A percentile compares a stretch with the other conserved stretches of the same genome.
phyloP scores from a whole-genome alignment of 2,113 vertebrate species.

The Cavia aperea region DNA sequence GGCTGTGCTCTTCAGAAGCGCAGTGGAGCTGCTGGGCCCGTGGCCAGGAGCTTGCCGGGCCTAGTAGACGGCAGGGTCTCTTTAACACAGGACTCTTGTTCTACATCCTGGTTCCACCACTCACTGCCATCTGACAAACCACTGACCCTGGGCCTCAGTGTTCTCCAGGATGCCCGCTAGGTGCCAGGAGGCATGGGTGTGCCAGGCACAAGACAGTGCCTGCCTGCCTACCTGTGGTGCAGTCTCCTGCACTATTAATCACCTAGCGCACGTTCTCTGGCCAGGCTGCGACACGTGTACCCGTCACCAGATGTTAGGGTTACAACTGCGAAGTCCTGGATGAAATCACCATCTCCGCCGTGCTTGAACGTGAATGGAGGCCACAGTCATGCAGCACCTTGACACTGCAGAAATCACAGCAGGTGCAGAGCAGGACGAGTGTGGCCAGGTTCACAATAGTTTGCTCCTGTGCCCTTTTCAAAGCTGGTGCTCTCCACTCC shows the following conservation, averaged over 20 bases:
- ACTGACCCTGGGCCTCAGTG: neutral
- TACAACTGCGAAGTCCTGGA: neutral
- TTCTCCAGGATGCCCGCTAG: neutral
- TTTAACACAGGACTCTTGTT: no score
- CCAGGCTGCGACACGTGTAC: neutral
- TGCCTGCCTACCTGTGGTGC: neutral
- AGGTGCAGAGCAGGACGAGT: neutral
- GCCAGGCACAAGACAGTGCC: neutral
- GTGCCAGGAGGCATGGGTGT: neutral
- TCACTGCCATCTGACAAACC: neutral
- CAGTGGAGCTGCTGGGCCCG: neutral
- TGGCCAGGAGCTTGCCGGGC: neutral
- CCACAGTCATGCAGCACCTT: neutral
- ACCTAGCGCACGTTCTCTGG: no score
- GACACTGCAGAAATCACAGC: neutral
- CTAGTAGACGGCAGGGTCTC: neutral
- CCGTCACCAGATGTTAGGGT: neutral
- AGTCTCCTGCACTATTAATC: neutral
- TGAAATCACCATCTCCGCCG: neutral
- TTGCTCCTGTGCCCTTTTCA: neutral
- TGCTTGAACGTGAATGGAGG: neutral
- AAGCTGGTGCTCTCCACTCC: neutral
- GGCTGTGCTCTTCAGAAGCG: no score
- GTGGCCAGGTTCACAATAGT: neutral
- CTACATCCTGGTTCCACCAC: neutral